Base-by-base conservation (phyloP, 2,888 invertebrate species). In the Vandiemenella viatica region DNA sequence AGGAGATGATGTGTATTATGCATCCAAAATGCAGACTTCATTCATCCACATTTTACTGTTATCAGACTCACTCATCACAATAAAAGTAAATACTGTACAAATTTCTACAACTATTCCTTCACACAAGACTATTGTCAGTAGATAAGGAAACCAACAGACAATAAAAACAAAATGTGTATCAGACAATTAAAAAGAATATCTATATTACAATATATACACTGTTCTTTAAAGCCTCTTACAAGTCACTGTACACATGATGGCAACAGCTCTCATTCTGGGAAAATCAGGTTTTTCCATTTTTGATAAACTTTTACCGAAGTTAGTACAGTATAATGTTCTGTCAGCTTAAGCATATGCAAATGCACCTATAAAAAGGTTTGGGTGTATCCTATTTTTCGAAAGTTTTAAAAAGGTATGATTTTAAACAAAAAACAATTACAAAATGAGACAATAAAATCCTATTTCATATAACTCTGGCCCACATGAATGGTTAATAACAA, bases 391-490 rank as follows among this genome's bases (percentile, higher is more conserved):
- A n/a, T n/a, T n/a, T n/a, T n/a, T n/a, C n/a, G n/a, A n/a, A n/a
- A n/a, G n/a, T n/a, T n/a, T 53, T 17, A 49, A 20, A 23, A 41
- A 26, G 37, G 41, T 22, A 40, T 41, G 26, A 38, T 19, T 26
- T 32, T 44, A 37, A 22, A 6, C 16, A 21, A 26, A 26, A n/a
- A 23, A 32, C 10, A 32, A 32, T 26, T 45, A 19, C 37, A n/a
- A 19, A 19, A 21, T 46, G 40, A 45, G 38, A 50, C 45, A 45
- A n/a, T n/a, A n/a, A n/a, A n/a, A n/a, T n/a, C n/a, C n/a, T n/a
- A n/a, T n/a, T n/a, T n/a, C n/a, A n/a, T n/a, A n/a, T n/a, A n/a
- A n/a, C n/a, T n/a, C n/a, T n/a, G n/a, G n/a, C n/a, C n/a, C n/a
- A n/a, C n/a, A n/a, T n/a, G n/a, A n/a, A n/a, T n/a, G n/a, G n/a